Conservation (phyloP, 2,888 invertebrate genomes). For the Pogonocherus hispidulus region DNA sequence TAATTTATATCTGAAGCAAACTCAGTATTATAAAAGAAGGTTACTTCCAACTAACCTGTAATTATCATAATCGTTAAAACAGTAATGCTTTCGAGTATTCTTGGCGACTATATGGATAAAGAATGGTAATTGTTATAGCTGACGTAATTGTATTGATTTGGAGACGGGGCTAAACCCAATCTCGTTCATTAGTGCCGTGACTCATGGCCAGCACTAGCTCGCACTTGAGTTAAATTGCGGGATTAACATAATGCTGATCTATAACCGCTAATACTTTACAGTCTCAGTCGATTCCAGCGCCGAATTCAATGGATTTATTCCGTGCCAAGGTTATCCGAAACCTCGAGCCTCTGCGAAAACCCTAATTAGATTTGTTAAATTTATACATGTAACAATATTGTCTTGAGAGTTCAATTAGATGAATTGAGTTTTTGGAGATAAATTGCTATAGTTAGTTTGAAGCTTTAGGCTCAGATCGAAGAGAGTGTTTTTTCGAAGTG, state of each 20-base stretch:
- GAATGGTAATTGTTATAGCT: conserved; percentile 47
- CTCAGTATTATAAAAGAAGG: conserved; percentile 17
- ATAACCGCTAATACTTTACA: conserved; percentile 39
- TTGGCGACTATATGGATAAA: conserved; percentile 28
- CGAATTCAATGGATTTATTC: conserved; percentile 33
- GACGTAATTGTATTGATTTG: conserved; percentile 51
- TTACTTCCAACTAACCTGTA: conserved; percentile 19
- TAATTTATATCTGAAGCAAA: conserved; percentile 1
- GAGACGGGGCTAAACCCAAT: conserved; percentile 45
- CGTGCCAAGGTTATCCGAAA: conserved; percentile 21
- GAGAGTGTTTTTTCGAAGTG: no score
- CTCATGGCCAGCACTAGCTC: conserved; percentile 41
- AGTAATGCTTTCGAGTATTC: conserved; percentile 29
- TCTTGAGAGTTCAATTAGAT: not conserved
- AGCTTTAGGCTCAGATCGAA: not conserved
- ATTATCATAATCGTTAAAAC: conserved; percentile 27
- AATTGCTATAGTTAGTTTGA: not conserved
- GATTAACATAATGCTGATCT: conserved; percentile 51
- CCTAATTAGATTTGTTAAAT: conserved; percentile 26
- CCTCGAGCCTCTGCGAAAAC: conserved; percentile 2
- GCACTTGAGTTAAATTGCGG: conserved; percentile 48
- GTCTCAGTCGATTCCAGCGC: conserved; percentile 28
- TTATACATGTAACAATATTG: conserved; percentile 18
- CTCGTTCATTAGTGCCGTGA: conserved; percentile 49
- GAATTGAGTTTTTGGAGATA: conserved; percentile 4